Percentiles rank a stretch among this genome's conserved stretches.
Evolutionary conservation across 2,888 invertebrate genomes (phyloP).

Genomic region (Calameuta pallipes): DNA sequence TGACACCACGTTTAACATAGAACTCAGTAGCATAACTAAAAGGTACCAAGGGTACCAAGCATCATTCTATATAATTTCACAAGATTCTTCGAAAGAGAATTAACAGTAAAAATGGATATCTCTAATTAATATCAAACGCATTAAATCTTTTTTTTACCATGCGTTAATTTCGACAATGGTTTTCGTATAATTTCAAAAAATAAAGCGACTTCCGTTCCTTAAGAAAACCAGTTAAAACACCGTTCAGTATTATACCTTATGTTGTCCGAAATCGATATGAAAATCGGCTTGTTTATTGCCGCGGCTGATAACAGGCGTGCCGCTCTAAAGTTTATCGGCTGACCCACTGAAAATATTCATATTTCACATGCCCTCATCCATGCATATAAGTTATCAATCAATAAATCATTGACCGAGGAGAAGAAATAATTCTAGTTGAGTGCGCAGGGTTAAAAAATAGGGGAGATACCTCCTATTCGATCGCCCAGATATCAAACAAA

Average conservation of each 20-base stretch:
- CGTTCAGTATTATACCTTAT: neutral
- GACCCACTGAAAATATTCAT: neutral
- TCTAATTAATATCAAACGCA: neutral
- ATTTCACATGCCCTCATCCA: neutral
- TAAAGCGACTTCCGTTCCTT: neutral
- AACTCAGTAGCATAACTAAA: neutral
- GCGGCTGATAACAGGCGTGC: neutral
- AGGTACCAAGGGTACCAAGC: neutral
- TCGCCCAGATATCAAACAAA: neutral
- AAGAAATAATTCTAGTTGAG: neutral
- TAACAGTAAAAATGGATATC: neutral
- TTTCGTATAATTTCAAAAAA: neutral
- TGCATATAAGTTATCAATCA: neutral
- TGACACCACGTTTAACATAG: neutral
- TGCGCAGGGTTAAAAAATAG: neutral
- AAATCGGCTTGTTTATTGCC: slow-evolving; percentile 2
- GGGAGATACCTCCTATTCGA: neutral
- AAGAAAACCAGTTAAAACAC: neutral
- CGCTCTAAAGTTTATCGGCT: neutral
- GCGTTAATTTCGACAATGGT: neutral
- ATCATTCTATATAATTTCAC: neutral
- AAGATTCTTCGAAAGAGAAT: neutral
- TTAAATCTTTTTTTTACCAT: neutral
- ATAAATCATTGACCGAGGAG: neutral
- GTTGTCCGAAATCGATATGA: neutral